Conservation (phyloP, 2,797 vertebrate species). For the Clangula hyemalis region DNA sequence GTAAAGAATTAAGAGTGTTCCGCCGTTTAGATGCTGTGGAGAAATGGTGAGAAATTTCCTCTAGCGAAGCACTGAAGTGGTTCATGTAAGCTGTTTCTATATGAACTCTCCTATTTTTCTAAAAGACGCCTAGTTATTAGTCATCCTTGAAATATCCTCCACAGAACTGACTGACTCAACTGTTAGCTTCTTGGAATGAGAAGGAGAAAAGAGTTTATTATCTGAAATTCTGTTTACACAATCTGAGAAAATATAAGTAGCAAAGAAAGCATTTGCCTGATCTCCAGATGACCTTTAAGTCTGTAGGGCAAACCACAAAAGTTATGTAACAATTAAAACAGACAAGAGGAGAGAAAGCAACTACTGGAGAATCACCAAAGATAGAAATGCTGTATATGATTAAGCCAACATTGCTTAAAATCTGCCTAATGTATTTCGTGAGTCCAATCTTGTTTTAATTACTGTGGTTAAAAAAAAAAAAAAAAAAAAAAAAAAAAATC, state of each 20-base stretch:
- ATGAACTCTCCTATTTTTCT: not conserved
- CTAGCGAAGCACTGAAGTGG: not conserved
- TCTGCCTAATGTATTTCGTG: not conserved
- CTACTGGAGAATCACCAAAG: constrained; percentile 22
- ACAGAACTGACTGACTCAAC: constrained; percentile 30
- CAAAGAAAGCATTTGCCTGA: constrained; percentile 14
- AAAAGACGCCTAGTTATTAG: not conserved
- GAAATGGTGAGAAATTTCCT: not conserved
- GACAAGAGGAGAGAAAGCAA: constrained; percentile 42
- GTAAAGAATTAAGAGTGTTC: not conserved
- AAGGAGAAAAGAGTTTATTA: not conserved
- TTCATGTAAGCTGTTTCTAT: not conserved
- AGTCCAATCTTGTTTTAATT: not conserved
- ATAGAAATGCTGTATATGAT: constrained; percentile 31
- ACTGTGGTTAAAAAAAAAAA: not conserved
- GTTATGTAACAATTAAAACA: constrained; percentile 66
- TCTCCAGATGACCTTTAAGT: constrained; percentile 57
- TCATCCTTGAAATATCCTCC: constrained; percentile 10
- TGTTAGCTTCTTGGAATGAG: not conserved
- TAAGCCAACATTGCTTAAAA: constrained; percentile 18
- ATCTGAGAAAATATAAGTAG: not conserved
- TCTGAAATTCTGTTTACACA: constrained; percentile 51
- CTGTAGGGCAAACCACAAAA: constrained; percentile 58
- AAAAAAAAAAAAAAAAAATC: not conserved
- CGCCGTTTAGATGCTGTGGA: not conserved